Base-by-base conservation (phyloP, 2,888 invertebrate genomes). In the Drepanosiphum platanoidis region DNA sequence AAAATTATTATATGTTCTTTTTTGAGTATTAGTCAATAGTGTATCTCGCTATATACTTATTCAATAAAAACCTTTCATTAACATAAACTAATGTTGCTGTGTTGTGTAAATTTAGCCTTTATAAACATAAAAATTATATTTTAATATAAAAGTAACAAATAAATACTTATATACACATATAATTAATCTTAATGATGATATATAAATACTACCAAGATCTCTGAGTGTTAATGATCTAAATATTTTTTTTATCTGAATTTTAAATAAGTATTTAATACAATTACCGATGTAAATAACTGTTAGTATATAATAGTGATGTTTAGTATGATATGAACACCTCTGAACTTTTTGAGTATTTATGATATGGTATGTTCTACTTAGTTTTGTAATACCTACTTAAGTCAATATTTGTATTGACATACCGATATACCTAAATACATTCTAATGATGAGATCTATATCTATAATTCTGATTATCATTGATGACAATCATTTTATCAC, bases 151-250 rank as follows among this genome's bases (percentile, higher is more conserved):
- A n/a, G n/a, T n/a, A n/a, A n/a, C n/a, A n/a, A n/a, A n/a, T n/a
- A n/a, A n/a, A n/a, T n/a, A n/a, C n/a, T n/a, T n/a, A n/a, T n/a
- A n/a, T n/a, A n/a, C n/a, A n/a, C n/a, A n/a, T n/a, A n/a, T n/a
- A n/a, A n/a, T n/a, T n/a, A n/a, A n/a, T n/a, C n/a, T n/a, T n/a
- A n/a, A n/a, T n/a, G n/a, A n/a, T n/a, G n/a, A n/a, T n/a, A n/a
- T n/a, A n/a, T n/a, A 39, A 71, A 18, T 81, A 81, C 61, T 30
- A 81, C 71, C 71, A 81, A 72, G 71, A 81, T 81, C 61, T 81
- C 61, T 81, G 72, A 81, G 7, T 70, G 13, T 70, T 11, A 22
- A n/a, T 80, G 80, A 80, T 80, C 61, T 39, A 1, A 64, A 52
- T 32, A n/a, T 30, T 34, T 13, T 22, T 42, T 32, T 34, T n/a